phyloP scores from a whole-genome alignment of 2,113 vertebrate species.

The Rhegmatorhina hoffmannsi region DNA sequence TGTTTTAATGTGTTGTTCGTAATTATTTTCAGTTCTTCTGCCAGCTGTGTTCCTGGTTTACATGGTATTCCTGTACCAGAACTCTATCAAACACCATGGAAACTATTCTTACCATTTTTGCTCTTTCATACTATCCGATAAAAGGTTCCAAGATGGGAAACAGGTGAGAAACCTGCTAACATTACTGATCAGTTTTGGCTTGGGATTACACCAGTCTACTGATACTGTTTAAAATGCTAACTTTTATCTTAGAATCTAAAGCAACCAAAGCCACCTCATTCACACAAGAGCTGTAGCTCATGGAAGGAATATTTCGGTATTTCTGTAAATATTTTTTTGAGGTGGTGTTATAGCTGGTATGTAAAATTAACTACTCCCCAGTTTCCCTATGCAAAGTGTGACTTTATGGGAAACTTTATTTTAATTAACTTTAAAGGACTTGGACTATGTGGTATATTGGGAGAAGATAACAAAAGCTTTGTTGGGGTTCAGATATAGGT shows the following conservation, averaged over 20 bases:
- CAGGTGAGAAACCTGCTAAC: constrained; percentile 78
- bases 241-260: not conserved
- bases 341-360: not conserved
- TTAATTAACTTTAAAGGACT: not conserved
- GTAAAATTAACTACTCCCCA: not conserved
- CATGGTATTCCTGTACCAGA: constrained; percentile 94
- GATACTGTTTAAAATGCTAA: not conserved
- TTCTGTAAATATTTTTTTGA: not conserved
- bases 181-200: not conserved
- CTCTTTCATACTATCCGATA: constrained; percentile 88
- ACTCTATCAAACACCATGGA: constrained; percentile 96
- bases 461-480: not conserved
- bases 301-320: not conserved
- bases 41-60: constrained; percentile 96
- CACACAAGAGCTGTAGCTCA: not conserved
- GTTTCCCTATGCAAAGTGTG: not conserved
- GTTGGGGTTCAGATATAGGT: not conserved
- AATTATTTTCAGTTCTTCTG: constrained; percentile 84
- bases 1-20: not conserved
- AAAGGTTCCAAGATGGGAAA: constrained; percentile 79
- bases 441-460: not conserved
- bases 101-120: constrained; percentile 84
- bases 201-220: not conserved
- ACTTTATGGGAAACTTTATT: not conserved
- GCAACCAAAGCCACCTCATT: not conserved